phyloP scores from a whole-genome alignment of 2,113 vertebrate species.

The Dicerorhinus sumatrensis region DNA sequence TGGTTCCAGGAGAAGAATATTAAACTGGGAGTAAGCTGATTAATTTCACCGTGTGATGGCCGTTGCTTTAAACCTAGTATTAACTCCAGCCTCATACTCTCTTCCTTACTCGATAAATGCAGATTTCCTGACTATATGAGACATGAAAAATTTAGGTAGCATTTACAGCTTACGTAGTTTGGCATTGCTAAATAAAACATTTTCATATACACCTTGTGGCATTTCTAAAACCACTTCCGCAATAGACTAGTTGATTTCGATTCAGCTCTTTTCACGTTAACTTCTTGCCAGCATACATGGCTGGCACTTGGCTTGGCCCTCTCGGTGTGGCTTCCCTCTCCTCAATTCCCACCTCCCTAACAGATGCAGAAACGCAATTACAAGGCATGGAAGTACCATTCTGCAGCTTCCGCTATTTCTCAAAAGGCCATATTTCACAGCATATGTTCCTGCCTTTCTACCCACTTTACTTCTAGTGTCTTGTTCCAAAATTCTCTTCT shows the following conservation, averaged over 20 bases:
- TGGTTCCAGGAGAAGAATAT: background rate
- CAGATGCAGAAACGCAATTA: background rate
- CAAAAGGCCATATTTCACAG: background rate
- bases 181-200: background rate
- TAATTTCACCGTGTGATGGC: background rate
- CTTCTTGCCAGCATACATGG: background rate
- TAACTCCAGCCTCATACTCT: background rate
- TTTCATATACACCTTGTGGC: background rate
- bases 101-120: background rate
- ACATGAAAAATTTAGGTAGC: background rate
- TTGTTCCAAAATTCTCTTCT: background rate
- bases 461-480: background rate
- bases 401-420: background rate
- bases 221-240: background rate
- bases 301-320: background rate
- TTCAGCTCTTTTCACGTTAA: background rate
- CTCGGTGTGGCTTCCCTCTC: background rate
- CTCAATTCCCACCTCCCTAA: background rate
- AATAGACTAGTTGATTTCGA: background rate
- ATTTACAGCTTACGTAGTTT: background rate
- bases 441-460: background rate
- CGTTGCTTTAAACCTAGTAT: background rate
- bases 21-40: background rate
- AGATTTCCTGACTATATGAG: background rate
- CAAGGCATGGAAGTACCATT: background rate